Evolutionary conservation across 1,140 invertebrate genomes (phyloP), one percentile per base, ranked within the genome.

Genomic region (Venturia canescens): DNA sequence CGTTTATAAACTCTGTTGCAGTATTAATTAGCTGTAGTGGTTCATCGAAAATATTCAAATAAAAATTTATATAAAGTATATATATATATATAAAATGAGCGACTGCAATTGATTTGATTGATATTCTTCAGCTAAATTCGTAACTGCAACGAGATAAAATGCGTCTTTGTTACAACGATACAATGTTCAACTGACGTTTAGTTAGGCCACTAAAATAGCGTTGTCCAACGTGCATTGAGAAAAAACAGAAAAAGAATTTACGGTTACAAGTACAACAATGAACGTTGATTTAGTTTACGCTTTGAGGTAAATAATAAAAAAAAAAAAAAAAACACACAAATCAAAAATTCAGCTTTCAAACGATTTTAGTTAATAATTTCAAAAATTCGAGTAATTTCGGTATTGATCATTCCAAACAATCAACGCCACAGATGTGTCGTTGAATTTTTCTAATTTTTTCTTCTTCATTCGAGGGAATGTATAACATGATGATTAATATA

Each of bases 1-100:
- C 76, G 78, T 82, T 82, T 80, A 82, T 67, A 23, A 82, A 82
- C 72, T 82, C 60, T 72, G 78, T 82, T 82, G 81, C 81, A 82
- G 81, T 82, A 82, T 82, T 82, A 79, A 60, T 67, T 78, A 81
- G 57, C 23, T 29, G 23, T 81, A 81, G 80, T 31, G 27, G 63
- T 60, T 82, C 27, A 78, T 74, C 50, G 27, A 72, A 48, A 70
- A 76, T 21, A 71, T 38, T 27, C n/a, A 72, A 82, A 63, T 34
- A 18, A 57, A 76, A 50, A 69, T 53, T 74, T 44, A 71, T 71
- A 48, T 71, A 63, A 63, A 21, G 15, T n/a, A 70, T 69, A 70
- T 31, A 34, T 34, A 70, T n/a, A 31, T n/a, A 70, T 5, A 44
- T 38, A 34, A 57, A n/a, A 57, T 4, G 21, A 57, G 21, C 21